phyloP scores from a whole-genome alignment of 2,888 invertebrate species.

The Athalia cordata region DNA sequence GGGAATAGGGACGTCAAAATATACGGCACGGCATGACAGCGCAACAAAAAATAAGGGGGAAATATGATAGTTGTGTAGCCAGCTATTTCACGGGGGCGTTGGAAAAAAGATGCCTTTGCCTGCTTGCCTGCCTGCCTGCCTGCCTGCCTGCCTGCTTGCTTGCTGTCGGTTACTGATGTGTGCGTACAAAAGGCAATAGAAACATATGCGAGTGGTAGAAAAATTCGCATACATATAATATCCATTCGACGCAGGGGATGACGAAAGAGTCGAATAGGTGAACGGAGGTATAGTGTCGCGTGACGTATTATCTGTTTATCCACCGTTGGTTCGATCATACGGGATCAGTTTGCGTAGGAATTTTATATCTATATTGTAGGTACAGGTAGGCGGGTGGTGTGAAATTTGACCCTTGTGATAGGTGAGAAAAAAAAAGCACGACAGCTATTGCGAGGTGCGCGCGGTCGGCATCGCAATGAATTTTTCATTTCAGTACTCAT shows the following conservation, averaged over 20 bases:
- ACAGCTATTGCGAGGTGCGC: too few relatives aligned
- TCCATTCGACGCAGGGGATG: background rate
- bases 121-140: background rate
- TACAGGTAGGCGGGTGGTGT: too few relatives aligned
- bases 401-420: too few relatives aligned
- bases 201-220: background rate
- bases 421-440: too few relatives aligned
- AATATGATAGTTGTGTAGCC: slow-evolving; percentile 66
- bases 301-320: too few relatives aligned
- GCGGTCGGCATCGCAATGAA: too few relatives aligned
- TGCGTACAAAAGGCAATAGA: background rate
- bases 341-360: too few relatives aligned
- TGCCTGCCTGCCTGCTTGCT: background rate
- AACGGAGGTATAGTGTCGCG: background rate
- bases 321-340: too few relatives aligned
- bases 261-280: background rate
- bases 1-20: slow-evolving; percentile 64
- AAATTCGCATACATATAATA: background rate
- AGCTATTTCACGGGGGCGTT: slow-evolving; percentile 59
- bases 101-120: slow-evolving; percentile 47
- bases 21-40: slow-evolving; percentile 64
- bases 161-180: background rate
- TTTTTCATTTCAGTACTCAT: too few relatives aligned
- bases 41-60: slow-evolving; percentile 62
- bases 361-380: too few relatives aligned